These are phyloP conservation scores for Austrofundulus limnaeus DNA, from an alignment of 2,113 vertebrate species.

Conservation along the genomic window DNA sequence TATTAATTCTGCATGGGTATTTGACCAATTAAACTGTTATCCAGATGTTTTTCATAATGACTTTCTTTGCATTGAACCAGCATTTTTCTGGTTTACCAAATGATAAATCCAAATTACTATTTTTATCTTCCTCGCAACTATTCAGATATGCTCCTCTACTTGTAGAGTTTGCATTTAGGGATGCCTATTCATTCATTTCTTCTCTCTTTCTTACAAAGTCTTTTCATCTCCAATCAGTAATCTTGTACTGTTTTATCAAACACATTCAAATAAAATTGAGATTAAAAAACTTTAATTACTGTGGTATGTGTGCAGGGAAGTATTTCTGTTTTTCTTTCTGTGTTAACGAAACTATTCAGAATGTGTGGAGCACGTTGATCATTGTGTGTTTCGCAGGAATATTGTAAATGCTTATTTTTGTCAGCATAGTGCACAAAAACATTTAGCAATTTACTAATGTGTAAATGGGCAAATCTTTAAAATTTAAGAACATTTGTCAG, in stretches of 20 bases:
- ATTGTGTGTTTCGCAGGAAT: neutral
- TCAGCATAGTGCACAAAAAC: too few species aligned
- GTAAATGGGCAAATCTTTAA: too few species aligned
- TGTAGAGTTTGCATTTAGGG: constrained; percentile 3
- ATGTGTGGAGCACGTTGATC: neutral
- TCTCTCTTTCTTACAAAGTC: constrained; percentile 32
- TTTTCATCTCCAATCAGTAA: constrained; percentile 35
- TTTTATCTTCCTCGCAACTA: neutral
- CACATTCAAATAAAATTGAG: constrained; percentile 66
- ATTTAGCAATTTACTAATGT: too few species aligned
- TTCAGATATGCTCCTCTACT: constrained; percentile 63
- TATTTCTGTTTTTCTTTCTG: constrained; percentile 43
- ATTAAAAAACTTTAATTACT: constrained; percentile 47
- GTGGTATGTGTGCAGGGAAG: constrained; percentile 60
- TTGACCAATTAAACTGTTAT: too few species aligned
- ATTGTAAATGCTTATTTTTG: too few species aligned
- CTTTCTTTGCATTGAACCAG: too few species aligned
- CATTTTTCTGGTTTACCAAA: constrained; percentile 10
- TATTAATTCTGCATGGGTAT: too few species aligned
- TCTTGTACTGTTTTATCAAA: constrained; percentile 54
- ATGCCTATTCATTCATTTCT: constrained; percentile 25
- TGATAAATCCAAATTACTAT: neutral
- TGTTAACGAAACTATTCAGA: constrained; percentile 17
- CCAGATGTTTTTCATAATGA: too few species aligned
- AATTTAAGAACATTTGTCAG: too few species aligned